These are phyloP conservation scores for Boloria euphrosyne DNA, from an alignment of 2,888 invertebrate species.

Conservation along the genomic window DNA sequence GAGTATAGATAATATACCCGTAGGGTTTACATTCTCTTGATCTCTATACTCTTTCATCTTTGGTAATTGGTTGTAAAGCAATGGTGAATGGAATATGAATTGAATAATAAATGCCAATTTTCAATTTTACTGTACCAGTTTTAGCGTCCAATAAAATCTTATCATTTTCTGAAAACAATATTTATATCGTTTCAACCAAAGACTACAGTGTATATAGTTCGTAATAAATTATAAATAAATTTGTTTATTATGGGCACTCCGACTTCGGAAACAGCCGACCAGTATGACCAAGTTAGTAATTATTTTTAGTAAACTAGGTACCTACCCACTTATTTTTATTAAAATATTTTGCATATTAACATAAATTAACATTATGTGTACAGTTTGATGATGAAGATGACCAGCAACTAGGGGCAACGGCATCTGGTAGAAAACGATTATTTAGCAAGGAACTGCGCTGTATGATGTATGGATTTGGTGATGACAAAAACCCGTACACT, in stretches of 20 bases:
- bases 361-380: constrained; percentile 18
- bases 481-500: constrained; percentile 99
- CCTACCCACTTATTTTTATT: neutral
- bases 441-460: constrained; percentile 96
- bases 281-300: constrained; percentile 66
- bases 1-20: no score
- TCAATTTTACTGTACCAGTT: no score
- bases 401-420: constrained; percentile 85
- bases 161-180: neutral
- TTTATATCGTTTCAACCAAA: neutral
- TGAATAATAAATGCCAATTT: no score
- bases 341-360: neutral
- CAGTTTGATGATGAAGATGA: constrained; percentile 87
- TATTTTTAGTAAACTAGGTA: neutral
- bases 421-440: constrained; percentile 89
- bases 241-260: constrained; percentile 56
- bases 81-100: no score
- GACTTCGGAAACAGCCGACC: constrained; percentile 64
- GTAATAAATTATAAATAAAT: neutral
- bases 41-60: no score
- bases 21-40: no score
- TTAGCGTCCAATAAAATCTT: no score
- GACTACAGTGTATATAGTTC: no score
- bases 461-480: constrained; percentile 99
- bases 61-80: no score